Evolutionary conservation across 1,140 invertebrate genomes (phyloP).

Genomic region (Bombus impatiens): DNA sequence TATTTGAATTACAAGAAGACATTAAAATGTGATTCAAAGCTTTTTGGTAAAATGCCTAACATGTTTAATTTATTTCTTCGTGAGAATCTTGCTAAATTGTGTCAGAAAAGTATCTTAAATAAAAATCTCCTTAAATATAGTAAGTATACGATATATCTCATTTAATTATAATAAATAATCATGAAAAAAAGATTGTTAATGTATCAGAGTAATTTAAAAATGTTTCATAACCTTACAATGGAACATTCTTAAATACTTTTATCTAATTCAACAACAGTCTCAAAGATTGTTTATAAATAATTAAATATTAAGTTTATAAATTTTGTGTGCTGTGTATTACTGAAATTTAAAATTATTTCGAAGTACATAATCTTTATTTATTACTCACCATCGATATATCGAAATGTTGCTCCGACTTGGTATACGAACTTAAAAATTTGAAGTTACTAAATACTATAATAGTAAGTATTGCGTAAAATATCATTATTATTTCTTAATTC

Average conservation of each 20-base stretch:
- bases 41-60: neutral
- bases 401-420: neutral
- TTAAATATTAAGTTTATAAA: neutral
- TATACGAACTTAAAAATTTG: neutral
- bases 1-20: neutral
- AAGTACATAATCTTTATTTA: neutral
- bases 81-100: neutral
- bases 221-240: slow-evolving; percentile 4
- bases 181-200: neutral
- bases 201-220: neutral
- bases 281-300: neutral
- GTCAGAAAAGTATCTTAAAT: neutral
- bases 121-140: neutral
- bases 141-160: slow-evolving; percentile 18
- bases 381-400: slow-evolving; percentile 22
- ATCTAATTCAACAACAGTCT: neutral
- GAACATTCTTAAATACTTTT: neutral
- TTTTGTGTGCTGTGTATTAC: neutral
- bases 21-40: neutral
- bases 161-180: neutral
- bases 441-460: no score
- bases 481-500: neutral
- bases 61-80: neutral
- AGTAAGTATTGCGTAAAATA: neutral
- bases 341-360: neutral